Evolutionary conservation across 2,888 invertebrate species (phyloP), one percentile per base, ranked within the genome.

Genomic region (Sipunculus nudus): DNA sequence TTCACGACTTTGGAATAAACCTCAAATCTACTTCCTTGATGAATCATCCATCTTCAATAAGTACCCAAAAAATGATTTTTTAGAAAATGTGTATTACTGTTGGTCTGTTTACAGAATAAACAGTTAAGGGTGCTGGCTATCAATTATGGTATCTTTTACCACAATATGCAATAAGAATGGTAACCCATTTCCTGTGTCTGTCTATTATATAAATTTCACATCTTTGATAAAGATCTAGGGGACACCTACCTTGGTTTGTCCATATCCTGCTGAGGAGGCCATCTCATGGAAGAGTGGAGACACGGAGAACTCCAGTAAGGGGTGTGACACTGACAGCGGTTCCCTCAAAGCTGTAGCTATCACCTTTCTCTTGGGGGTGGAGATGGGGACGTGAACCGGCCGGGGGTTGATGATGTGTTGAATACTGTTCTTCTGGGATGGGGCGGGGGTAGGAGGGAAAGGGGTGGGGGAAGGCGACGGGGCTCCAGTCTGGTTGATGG

Each of bases 341-440:
- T 79, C 79, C 48, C 83, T 63, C 39, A 82, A 68, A 0, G 79
- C 83, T 4, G 82, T 84, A 50, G 81, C 83, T 21, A 79, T 75
- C 43, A 84, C 76, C 65, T 78, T 78, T 50, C 78, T 76, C 38
- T 78, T 65, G 0, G 83, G 81, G 2, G 81, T 81, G 25, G 68
- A 65, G 39, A 81, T 74, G 4, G 67, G 66, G 26, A 71, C 70
- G 4, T 76, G 75, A 39, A 74, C 62, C 3, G 78, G 77, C 10
- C 77, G 73, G 13, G 80, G 78, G 59, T 77, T 76, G 60, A 79
- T 75, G 65, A 78, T 77, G 63, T 79, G 78, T 58, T 77, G 75
- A 6, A 76, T 59, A 56, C 74, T 74, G 71, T 75, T 77, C 61
- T 75, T 78, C 53, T 73, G 66, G 29, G 77, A 75, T 13, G 77